phyloP scores from a whole-genome alignment of 2,113 vertebrate genomes.

The Alethe castanea region DNA sequence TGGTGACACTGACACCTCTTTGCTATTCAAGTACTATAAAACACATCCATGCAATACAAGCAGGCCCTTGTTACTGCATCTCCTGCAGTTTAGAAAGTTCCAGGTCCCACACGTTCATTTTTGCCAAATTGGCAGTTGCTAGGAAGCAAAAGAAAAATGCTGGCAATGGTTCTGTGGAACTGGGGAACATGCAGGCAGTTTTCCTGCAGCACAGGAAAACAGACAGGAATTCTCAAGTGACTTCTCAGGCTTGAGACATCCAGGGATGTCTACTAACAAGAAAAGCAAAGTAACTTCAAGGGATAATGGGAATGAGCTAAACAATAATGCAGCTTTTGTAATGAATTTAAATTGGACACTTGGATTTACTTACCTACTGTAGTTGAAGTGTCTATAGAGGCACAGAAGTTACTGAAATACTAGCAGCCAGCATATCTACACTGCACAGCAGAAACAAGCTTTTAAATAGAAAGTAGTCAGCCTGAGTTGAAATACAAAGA shows the following conservation, averaged over 20 bases:
- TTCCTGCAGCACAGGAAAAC: slow-evolving; percentile 51
- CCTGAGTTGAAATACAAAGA: not conserved
- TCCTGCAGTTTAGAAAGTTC: slow-evolving; percentile 47
- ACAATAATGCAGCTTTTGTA: not conserved
- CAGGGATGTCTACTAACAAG: not conserved
- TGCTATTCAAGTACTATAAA: slow-evolving; percentile 39
- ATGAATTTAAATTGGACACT: not conserved
- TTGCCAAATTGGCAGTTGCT: slow-evolving; percentile 63
- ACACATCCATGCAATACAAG: slow-evolving; percentile 23
- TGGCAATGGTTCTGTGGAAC: slow-evolving; percentile 48
- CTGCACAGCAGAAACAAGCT: not conserved
- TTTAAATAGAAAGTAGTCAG: not conserved
- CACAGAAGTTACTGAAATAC: not conserved
- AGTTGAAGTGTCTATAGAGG: not conserved
- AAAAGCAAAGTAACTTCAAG: not conserved
- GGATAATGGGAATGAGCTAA: not conserved
- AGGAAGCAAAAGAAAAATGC: slow-evolving; percentile 57
- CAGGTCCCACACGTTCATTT: slow-evolving; percentile 45
- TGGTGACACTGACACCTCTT: slow-evolving; percentile 52
- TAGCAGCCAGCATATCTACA: not conserved
- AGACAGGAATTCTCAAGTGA: slow-evolving; percentile 22
- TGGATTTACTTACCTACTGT: not conserved
- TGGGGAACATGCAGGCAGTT: not conserved
- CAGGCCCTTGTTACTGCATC: slow-evolving; percentile 57
- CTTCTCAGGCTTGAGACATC: slow-evolving; percentile 8